Percentiles rank a stretch among this genome's conserved stretches.
phyloP scores from a whole-genome alignment of 2,888 invertebrate species.

The Maniola hyperantus region DNA sequence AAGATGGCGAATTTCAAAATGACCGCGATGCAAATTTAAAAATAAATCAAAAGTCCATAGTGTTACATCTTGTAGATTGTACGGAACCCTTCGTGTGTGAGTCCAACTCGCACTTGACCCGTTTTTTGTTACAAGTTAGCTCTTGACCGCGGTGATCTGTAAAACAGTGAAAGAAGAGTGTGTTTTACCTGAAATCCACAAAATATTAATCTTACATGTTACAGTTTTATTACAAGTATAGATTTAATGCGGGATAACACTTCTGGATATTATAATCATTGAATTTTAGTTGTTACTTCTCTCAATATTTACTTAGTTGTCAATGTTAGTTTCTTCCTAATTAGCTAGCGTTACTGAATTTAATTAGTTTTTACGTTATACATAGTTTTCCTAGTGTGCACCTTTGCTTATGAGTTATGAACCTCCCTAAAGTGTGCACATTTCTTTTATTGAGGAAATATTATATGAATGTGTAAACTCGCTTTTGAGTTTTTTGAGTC shows the following conservation, averaged over 20 bases:
- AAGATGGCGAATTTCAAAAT: too few species aligned
- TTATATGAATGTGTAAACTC: conserved; percentile 13
- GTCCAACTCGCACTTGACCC: too few species aligned
- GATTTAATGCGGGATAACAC: neutral
- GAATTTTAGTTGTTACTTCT: conserved; percentile 20
- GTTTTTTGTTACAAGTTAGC: too few species aligned
- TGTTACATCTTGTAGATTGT: too few species aligned
- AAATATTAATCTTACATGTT: too few species aligned
- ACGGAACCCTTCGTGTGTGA: too few species aligned
- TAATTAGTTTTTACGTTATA: conserved; percentile 47
- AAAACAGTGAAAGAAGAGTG: too few species aligned
- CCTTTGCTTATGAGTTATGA: conserved; percentile 25
- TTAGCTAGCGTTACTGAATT: conserved; percentile 62
- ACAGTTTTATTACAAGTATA: too few species aligned
- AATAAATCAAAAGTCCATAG: too few species aligned
- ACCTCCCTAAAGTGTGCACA: conserved; percentile 21
- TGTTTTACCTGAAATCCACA: too few species aligned
- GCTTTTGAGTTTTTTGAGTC: conserved; percentile 17
- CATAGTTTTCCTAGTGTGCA: conserved; percentile 41
- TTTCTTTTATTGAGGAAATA: conserved; percentile 30
- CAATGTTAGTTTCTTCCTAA: conserved; percentile 67
- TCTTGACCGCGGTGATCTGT: too few species aligned
- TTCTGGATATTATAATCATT: conserved; percentile 11
- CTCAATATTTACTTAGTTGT: conserved; percentile 55
- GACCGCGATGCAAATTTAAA: too few species aligned